Percentiles rank a stretch among this genome's conserved stretches.
These are phyloP conservation scores for Silurus aristotelis DNA, from an alignment of 2,797 vertebrate genomes.

Conservation along the genomic window DNA sequence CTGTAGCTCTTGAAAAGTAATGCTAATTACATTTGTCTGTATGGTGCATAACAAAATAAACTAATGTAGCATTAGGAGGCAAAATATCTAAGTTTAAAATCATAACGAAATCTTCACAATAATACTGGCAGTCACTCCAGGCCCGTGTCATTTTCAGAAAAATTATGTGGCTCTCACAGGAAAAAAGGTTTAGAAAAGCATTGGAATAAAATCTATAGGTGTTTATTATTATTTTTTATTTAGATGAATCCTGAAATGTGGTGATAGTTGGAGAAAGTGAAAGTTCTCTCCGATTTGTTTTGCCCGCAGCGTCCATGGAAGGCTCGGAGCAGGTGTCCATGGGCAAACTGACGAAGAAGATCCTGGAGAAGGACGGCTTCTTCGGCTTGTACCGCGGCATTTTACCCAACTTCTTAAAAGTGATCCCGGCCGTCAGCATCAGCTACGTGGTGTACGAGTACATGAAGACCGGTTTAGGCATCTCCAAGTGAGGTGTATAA, in stretches of 20 bases:
- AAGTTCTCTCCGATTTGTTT: neutral
- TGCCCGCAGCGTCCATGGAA: constrained; percentile 81
- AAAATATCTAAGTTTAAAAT: too few species aligned
- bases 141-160: too few species aligned
- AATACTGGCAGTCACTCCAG: too few species aligned
- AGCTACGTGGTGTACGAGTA: constrained; percentile 98
- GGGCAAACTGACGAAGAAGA: constrained; percentile 83
- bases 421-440: constrained; percentile 98
- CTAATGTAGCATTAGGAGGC: too few species aligned
- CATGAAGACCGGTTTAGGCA: constrained; percentile 89
- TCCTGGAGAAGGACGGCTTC: constrained; percentile 87
- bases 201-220: too few species aligned
- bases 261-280: neutral
- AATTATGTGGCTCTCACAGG: too few species aligned
- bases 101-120: too few species aligned
- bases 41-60: too few species aligned
- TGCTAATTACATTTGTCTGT: too few species aligned
- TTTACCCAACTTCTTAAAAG: constrained; percentile 98
- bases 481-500: constrained; percentile 70
- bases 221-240: too few species aligned
- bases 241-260: neutral
- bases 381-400: constrained; percentile 94
- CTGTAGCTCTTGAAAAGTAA: too few species aligned
- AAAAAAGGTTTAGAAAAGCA: too few species aligned
- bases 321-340: constrained; percentile 85